A percentile compares a stretch with the other conserved stretches of the same genome.
Evolutionary conservation across 2,113 vertebrate genomes (phyloP).

Genomic region (Epinephelus lanceolatus): DNA sequence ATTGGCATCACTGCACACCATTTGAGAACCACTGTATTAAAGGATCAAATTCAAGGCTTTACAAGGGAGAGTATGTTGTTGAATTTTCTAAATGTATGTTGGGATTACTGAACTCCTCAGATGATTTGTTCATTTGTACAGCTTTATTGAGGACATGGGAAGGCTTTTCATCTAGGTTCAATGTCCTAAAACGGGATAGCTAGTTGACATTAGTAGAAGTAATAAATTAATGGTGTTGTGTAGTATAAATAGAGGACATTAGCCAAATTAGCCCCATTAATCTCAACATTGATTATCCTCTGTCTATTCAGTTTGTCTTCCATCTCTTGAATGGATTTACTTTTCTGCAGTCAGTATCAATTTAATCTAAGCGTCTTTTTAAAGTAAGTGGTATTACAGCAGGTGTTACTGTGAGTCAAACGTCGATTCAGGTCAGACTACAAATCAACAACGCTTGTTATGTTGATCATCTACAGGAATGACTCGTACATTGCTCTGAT

Average conservation of each 20-base stretch:
- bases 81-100: too few species aligned
- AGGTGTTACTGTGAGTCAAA: conserved; percentile 1
- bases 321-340: neutral
- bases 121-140: too few species aligned
- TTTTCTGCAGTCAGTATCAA: neutral
- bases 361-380: neutral
- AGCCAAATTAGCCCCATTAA: neutral
- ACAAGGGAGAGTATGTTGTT: too few species aligned
- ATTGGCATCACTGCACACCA: too few species aligned
- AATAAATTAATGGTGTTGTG: neutral
- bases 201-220: too few species aligned
- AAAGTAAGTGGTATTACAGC: neutral
- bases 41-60: too few species aligned
- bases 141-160: too few species aligned
- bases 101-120: too few species aligned
- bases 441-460: neutral
- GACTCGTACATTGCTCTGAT: neutral
- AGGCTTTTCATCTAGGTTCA: too few species aligned
- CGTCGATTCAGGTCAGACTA: neutral
- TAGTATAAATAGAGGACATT: neutral
- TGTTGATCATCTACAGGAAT: neutral
- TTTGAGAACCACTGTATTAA: too few species aligned
- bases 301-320: neutral
- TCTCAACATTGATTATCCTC: neutral
- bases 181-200: too few species aligned